Evolutionary conservation across 1,140 invertebrate species (phyloP), one percentile per base, ranked within the genome.

Genomic region (Caenorhabditis remanei): DNA sequence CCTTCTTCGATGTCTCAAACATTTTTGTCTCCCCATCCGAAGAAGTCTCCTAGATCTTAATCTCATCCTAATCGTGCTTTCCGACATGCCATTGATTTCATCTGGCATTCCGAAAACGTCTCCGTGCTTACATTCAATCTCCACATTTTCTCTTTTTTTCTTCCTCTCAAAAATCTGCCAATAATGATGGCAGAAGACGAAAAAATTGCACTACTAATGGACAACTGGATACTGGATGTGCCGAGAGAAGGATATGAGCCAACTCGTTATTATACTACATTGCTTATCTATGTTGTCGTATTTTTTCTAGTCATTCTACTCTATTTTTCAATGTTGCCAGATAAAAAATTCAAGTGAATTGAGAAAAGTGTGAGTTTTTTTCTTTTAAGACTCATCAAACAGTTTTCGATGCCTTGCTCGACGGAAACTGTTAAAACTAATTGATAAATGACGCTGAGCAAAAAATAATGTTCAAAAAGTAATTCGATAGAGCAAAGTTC

Each of bases 181-280:
- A 4, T 6, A 32, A 71, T 71, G 65, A 71, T 71, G 65, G 24
- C 7, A 71, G 65, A 71, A 43, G 65, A 71, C 40, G 65, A 71
- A 71, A 71, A 71, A 71, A 71, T 71, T 5, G 65, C 65, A 8
- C 19, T 71, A 46, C 41, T 71, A 5, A 71, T 71, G 21, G 65
- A 71, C 46, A 71, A 71, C 24, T 71, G 65, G 65, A 71, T 71
- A n/a, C 16, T 32, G 7, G 65, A 43, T 32, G 24, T 32, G 6
- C 65, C 65, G 4, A 8, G 24, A 43, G 65, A 71, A 9, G 40
- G 24, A 24, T 43, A 43, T 8, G 41, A 43, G 46, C 11, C 21
- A 6, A 71, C 5, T 32, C 21, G 41, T 8, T 71, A 71, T 71
- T 46, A 32, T 71, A 43, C 21, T 7, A 71, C 7, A 16, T 4